Evolutionary conservation across 2,888 invertebrate genomes (phyloP).

Genomic region (Orthosia cruda): DNA sequence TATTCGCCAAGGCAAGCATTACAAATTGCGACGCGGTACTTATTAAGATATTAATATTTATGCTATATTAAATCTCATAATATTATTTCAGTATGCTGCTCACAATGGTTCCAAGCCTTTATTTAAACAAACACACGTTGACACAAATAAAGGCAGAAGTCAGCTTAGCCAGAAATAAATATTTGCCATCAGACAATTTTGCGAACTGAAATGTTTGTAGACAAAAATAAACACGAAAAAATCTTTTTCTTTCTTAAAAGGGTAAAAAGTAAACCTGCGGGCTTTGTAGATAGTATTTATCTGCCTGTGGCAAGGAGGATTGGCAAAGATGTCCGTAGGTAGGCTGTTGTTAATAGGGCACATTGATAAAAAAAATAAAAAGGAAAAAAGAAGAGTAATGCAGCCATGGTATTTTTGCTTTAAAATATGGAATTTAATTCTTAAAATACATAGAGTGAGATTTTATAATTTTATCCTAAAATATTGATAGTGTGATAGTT

Average conservation of each 20-base stretch:
- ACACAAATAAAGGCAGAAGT: constrained; percentile 29
- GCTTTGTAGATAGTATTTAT: constrained; percentile 30
- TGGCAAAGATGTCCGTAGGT: not conserved
- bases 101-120: not conserved
- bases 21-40: not conserved
- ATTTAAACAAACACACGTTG: constrained; percentile 8
- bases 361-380: not conserved
- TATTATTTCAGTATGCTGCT: not conserved
- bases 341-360: no score
- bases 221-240: constrained; percentile 50
- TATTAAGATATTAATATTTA: not conserved
- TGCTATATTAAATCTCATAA: constrained; percentile 11
- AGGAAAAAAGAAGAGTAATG: not conserved
- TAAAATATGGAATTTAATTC: not conserved
- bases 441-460: no score
- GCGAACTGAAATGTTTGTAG: constrained; percentile 46
- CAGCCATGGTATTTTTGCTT: not conserved
- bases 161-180: constrained; percentile 35
- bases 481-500: no score
- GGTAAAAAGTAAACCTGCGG: constrained; percentile 41
- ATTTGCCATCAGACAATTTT: constrained; percentile 53
- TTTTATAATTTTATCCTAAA: no score
- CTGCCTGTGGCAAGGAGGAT: not conserved
- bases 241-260: constrained; percentile 37
- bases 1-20: not conserved